Conservation (phyloP, 2,113 vertebrate species). For the Syrrhaptes paradoxus region DNA sequence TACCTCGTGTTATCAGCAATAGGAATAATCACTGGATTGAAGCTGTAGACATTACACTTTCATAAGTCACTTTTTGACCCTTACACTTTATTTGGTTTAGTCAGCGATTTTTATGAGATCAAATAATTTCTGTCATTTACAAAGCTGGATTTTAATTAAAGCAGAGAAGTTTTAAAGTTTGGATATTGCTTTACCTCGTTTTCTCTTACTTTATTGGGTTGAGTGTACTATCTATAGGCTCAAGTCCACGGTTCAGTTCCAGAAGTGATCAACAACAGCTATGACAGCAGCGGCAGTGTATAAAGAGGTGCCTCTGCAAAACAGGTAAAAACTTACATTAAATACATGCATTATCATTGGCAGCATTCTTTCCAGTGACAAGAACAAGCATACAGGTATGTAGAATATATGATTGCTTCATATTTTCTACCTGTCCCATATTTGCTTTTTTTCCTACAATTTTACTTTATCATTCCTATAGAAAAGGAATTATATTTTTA, state of each 20-base stretch:
- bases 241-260: not conserved
- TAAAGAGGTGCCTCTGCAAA: not conserved
- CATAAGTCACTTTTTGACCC: not conserved
- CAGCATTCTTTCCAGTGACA: not conserved
- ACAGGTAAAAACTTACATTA: not conserved
- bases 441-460: not conserved
- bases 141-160: not conserved
- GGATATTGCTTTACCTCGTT: constrained; percentile 6
- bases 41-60: not conserved
- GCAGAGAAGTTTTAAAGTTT: not conserved
- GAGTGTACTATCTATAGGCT: not conserved
- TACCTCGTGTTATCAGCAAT: not conserved
- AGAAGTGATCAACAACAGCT: not conserved
- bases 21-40: not conserved
- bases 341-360: not conserved
- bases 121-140: not conserved
- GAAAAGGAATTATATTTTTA: not conserved
- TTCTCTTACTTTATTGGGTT: not conserved
- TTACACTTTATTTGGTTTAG: not conserved
- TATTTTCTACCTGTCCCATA: not conserved
- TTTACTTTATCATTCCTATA: not conserved
- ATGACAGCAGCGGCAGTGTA: not conserved
- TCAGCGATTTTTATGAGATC: not conserved
- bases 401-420: not conserved
- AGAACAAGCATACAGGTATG: not conserved